A percentile compares a stretch with the other conserved stretches of the same genome.
Conservation (phyloP, 2,888 invertebrate genomes). For the Celastrina argiolus region DNA sequence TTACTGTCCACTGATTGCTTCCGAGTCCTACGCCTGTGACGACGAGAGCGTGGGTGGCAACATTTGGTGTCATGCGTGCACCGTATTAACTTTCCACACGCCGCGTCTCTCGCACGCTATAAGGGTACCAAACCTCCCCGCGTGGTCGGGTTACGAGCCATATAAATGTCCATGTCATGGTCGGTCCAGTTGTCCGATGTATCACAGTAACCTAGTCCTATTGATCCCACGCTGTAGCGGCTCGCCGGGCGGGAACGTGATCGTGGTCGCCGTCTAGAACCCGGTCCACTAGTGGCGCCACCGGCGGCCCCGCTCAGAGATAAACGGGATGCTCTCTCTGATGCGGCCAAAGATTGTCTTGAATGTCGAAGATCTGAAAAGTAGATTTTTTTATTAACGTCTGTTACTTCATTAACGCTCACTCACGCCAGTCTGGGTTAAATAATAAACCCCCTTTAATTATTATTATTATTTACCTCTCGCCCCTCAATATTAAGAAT, state of each 20-base stretch:
- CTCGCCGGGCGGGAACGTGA: conserved; percentile 90
- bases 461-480: too few species aligned
- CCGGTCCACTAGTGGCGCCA: conserved; percentile 80
- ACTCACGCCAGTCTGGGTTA: too few species aligned
- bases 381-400: background rate
- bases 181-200: conserved; percentile 96
- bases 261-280: conserved; percentile 84
- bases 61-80: conserved; percentile 45
- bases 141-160: conserved; percentile 93
- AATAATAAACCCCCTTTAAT: too few species aligned
- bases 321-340: conserved; percentile 87
- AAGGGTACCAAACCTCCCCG: conserved; percentile 90
- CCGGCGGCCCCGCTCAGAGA: conserved; percentile 82
- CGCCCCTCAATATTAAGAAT: too few species aligned
- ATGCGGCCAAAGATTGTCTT: conserved; percentile 88
- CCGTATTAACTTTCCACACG: conserved; percentile 45
- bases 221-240: conserved; percentile 87
- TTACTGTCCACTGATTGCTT: conserved; percentile 28
- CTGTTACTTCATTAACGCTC: background rate
- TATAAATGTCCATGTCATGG: conserved; percentile 97
- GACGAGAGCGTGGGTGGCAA: conserved; percentile 34
- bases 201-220: conserved; percentile 91
- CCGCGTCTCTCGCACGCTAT: conserved; percentile 69
- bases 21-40: conserved; percentile 31
- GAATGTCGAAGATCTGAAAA: conserved; percentile 87